Evolutionary conservation across 2,888 invertebrate genomes (phyloP).

Genomic region (Ectemnius cavifrons): DNA sequence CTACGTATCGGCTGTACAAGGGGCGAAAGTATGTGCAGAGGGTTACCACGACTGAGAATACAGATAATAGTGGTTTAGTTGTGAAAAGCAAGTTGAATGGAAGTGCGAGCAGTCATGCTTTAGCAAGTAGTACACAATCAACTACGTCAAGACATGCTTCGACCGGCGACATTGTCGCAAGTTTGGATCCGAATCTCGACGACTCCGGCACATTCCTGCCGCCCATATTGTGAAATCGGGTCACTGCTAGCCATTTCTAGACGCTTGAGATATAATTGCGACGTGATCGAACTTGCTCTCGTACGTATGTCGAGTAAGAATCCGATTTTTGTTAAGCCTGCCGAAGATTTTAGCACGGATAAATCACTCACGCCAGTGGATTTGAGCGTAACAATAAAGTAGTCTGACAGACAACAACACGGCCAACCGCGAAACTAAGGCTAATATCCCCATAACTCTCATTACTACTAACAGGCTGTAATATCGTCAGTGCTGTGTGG

Average conservation of each 20-base stretch:
- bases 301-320: slow-evolving; percentile 27
- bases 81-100: slow-evolving; percentile 75
- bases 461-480: not conserved
- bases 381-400: slow-evolving; percentile 45
- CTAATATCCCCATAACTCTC: slow-evolving; percentile 20
- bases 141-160: slow-evolving; percentile 75
- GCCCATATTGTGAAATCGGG: slow-evolving; percentile 81
- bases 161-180: slow-evolving; percentile 78
- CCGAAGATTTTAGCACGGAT: slow-evolving; percentile 1
- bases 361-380: slow-evolving; percentile 10
- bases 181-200: slow-evolving; percentile 80
- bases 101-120: slow-evolving; percentile 75
- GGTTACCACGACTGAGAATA: slow-evolving; percentile 67
- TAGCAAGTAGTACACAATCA: slow-evolving; percentile 72
- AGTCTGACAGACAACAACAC: slow-evolving; percentile 4
- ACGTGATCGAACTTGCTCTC: slow-evolving; percentile 32
- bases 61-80: slow-evolving; percentile 65
- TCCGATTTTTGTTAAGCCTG: slow-evolving; percentile 14
- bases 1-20: slow-evolving; percentile 76
- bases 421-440: slow-evolving; percentile 22
- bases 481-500: not conserved
- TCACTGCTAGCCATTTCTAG: slow-evolving; percentile 76
- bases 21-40: slow-evolving; percentile 74
- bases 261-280: slow-evolving; percentile 32
- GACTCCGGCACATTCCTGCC: slow-evolving; percentile 83